Conservation (phyloP, 2,113 vertebrate species). For the Jacana jacana region DNA sequence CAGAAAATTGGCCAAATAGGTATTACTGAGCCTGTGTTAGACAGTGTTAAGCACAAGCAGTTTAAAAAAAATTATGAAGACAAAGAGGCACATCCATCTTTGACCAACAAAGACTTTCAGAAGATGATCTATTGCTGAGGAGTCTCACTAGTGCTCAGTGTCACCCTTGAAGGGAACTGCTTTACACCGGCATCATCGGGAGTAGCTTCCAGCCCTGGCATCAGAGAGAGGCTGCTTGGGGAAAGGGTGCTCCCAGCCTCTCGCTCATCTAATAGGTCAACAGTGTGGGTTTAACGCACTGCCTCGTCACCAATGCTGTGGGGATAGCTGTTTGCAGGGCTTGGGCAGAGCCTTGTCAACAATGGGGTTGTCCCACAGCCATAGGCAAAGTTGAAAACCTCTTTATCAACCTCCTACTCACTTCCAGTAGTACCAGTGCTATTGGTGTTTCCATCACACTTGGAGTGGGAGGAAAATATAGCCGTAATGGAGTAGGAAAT, state of each 20-base stretch:
- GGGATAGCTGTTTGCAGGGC: background rate
- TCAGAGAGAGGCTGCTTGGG: background rate
- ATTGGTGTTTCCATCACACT: background rate
- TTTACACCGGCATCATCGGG: background rate
- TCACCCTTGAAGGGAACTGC: background rate
- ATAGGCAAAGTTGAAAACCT: background rate
- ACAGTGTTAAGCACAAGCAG: background rate
- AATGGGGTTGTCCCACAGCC: background rate
- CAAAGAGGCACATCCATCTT: conserved; percentile 1
- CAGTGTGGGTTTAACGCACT: background rate
- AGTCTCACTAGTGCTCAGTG: background rate
- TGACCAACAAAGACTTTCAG: background rate
- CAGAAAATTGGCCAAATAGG: conserved; percentile 48
- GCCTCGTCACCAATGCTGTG: background rate
- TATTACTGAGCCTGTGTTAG: background rate
- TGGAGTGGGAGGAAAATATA: background rate
- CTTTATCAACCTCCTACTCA: background rate
- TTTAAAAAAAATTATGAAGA: conserved; percentile 31
- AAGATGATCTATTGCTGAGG: background rate
- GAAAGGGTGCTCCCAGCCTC: background rate
- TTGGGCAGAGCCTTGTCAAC: background rate
- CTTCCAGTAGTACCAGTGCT: rapidly evolving
- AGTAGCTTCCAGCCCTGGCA: background rate
- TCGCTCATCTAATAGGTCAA: rapidly evolving
- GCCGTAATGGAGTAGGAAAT: background rate